Evolutionary conservation across 2,888 invertebrate genomes (phyloP).

Genomic region (Caenorhabditis sp.): DNA sequence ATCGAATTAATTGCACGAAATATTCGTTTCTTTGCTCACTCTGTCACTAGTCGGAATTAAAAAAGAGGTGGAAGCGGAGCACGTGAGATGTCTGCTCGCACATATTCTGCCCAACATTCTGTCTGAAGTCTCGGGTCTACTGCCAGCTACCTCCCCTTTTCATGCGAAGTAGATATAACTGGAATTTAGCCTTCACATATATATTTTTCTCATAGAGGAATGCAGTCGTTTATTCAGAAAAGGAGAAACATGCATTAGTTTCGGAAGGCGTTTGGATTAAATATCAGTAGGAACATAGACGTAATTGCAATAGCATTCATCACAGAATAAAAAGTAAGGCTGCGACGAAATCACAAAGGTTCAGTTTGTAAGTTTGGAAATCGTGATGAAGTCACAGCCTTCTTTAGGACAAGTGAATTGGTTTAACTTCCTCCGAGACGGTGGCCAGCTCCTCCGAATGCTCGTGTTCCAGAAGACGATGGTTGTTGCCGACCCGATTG

Average conservation of each 20-base stretch:
- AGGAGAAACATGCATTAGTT: no score
- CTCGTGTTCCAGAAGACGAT: conserved; percentile 16
- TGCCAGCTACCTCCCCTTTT: background rate
- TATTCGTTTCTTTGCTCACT: conserved; percentile 8
- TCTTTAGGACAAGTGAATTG: background rate
- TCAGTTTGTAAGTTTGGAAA: background rate
- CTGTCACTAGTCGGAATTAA: background rate
- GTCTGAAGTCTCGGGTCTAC: background rate
- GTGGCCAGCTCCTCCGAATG: conserved; percentile 57
- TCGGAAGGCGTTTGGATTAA: no score
- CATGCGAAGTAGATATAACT: background rate
- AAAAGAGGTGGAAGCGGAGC: conserved; percentile 41
- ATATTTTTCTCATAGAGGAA: no score
- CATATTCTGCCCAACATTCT: conserved; percentile 51
- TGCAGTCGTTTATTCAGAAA: no score
- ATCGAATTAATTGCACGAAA: no score
- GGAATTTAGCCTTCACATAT: conserved; percentile 25
- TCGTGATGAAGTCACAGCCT: conserved; percentile 21
- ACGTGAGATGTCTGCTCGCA: conserved; percentile 14
- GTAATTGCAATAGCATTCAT: conserved; percentile 7
- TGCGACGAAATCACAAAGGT: conserved; percentile 6
- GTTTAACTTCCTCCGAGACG: conserved; percentile 53
- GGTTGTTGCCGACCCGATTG: background rate
- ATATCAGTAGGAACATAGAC: background rate
- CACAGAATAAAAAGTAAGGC: conserved; percentile 15